Conservation (phyloP, 2,113 vertebrate genomes). For the Aspidoscelis tigris region DNA sequence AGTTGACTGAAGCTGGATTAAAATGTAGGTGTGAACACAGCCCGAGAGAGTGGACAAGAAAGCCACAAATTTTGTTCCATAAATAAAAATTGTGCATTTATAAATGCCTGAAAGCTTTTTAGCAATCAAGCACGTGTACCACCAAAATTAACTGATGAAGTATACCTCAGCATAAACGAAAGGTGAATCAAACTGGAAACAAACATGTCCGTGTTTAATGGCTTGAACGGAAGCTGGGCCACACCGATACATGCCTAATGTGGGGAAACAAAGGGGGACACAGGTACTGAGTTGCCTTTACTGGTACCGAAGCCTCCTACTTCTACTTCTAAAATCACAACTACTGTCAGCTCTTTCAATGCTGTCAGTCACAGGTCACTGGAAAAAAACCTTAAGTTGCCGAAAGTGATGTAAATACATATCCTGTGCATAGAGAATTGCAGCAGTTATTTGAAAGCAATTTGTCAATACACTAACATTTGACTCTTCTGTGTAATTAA, state of each 20-base stretch:
- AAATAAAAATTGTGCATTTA: no score
- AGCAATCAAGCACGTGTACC: background rate
- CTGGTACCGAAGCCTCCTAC: background rate
- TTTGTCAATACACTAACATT: slow-evolving; percentile 2
- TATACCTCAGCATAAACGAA: slow-evolving; percentile 94
- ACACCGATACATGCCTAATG: slow-evolving; percentile 92
- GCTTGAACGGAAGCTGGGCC: slow-evolving; percentile 93
- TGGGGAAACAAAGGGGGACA: slow-evolving; percentile 3
- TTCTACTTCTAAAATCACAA: background rate
- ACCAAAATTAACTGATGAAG: background rate
- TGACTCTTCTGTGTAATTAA: background rate
- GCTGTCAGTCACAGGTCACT: background rate
- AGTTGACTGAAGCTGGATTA: no score
- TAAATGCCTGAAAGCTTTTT: background rate
- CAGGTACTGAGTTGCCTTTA: background rate
- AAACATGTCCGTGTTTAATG: slow-evolving; percentile 92
- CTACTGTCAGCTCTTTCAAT: slow-evolving; percentile 1
- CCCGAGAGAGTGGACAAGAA: no score
- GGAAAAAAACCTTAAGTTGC: background rate
- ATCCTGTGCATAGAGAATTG: background rate
- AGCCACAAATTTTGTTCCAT: no score
- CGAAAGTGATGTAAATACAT: slow-evolving; percentile 8
- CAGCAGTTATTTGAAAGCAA: background rate
- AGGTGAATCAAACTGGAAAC: slow-evolving; percentile 90
- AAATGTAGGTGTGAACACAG: no score